Base-by-base conservation (phyloP, 2,888 invertebrate genomes). In the Xestia ashworthii region DNA sequence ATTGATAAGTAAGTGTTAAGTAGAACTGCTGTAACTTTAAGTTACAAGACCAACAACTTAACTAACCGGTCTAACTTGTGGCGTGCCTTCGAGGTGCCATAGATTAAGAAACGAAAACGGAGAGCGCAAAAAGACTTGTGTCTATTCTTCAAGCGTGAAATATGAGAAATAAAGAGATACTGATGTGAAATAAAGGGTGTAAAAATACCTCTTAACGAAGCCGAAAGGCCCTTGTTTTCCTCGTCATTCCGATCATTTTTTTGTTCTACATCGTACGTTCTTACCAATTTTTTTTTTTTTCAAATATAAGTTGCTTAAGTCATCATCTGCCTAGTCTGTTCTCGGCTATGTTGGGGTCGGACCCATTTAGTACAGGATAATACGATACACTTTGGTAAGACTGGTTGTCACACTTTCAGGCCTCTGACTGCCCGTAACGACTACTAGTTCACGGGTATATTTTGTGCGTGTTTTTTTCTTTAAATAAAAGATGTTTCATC, bases 11-110 rank as follows among this genome's bases (percentile, higher is more conserved):
- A 90, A 91, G 85, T 82, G 90, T 87, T 90, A 90, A 91, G 92
- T 90, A 91, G 93, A 93, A 94, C 82, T 88, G 81, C 77, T 78
- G 93, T 92, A 91, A 88, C 83, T 90, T 89, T 89, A 89, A 91
- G 90, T 88, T 87, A 84, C 83, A 87, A 86, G 87, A 87, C 84
- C n/a, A n/a, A n/a, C n/a, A n/a, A n/a, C n/a, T n/a, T n/a, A n/a
- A n/a, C n/a, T n/a, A n/a, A n/a, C n/a, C n/a, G n/a, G 90, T 85
- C 90, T 93, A 93, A 93, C 91, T 93, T 93, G 92, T 91, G 90
- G 90, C 89, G 85, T 88, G 89, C 88, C 89, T 88, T 86, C 89
- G 88, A 77, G 75, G 78, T 55, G 77, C 65, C 91, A 92, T 77
- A 91, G 91, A 91, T n/a, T 82, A 38, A 38, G 62, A 62, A 87